Evolutionary conservation across 2,888 invertebrate species (phyloP).

Genomic region (Zaprionus lineosus): DNA sequence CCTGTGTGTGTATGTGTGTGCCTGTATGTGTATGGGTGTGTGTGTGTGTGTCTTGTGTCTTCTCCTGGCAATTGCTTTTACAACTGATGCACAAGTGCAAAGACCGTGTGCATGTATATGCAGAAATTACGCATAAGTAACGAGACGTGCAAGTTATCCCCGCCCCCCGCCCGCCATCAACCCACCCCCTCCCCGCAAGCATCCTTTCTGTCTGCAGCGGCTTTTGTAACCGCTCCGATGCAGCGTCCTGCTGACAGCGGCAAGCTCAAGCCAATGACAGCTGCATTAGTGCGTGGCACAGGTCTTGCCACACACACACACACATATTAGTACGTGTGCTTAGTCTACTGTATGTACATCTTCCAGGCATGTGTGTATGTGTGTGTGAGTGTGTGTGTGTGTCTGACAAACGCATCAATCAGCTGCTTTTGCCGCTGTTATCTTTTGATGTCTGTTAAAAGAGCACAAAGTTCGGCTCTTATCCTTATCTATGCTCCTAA

Average conservation of each 20-base stretch:
- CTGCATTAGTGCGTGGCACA: constrained; percentile 7
- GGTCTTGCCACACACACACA: constrained; percentile 29
- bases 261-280: constrained; percentile 50
- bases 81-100: constrained; percentile 38
- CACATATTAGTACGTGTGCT: constrained; percentile 48
- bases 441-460: constrained; percentile 44
- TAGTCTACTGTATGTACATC: constrained; percentile 13
- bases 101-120: too few relatives aligned
- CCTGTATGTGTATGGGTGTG: too few relatives aligned
- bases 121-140: constrained; percentile 74
- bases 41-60: constrained; percentile 29
- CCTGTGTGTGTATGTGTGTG: too few relatives aligned
- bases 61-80: constrained; percentile 45
- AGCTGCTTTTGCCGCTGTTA: constrained; percentile 53
- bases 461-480: constrained; percentile 37
- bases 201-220: constrained; percentile 14
- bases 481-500: constrained; percentile 11
- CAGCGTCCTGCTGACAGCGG: constrained; percentile 56
- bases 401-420: constrained; percentile 60
- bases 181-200: background rate
- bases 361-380: constrained; percentile 1
- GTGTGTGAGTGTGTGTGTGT: constrained; percentile 1
- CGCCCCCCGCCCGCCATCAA: constrained; percentile 8
- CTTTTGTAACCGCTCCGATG: constrained; percentile 39
- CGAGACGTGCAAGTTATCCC: constrained; percentile 19